A percentile compares a stretch with the other conserved stretches of the same genome.
Evolutionary conservation across 2,113 vertebrate genomes (phyloP).

Genomic region (Sinosuthora webbiana): DNA sequence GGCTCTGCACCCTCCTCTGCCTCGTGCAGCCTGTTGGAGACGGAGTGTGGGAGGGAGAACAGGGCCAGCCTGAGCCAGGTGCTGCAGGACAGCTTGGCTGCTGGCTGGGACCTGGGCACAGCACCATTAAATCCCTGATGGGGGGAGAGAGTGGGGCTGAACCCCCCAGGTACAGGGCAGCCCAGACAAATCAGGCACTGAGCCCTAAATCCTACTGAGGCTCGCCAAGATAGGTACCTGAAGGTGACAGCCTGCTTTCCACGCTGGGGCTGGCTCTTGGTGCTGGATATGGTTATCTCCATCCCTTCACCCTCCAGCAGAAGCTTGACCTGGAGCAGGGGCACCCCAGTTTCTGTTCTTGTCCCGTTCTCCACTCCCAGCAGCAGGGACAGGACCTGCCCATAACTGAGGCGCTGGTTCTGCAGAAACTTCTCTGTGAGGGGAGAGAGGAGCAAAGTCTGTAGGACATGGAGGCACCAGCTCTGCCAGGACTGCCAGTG

Average conservation of each 20-base stretch:
- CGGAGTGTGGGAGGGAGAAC: not conserved
- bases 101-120: rapidly evolving
- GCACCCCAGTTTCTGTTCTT: not conserved
- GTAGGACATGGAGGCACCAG: not conserved
- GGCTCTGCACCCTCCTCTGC: conserved; percentile 59
- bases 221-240: conserved; percentile 38
- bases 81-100: not conserved
- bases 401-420: conserved; percentile 82
- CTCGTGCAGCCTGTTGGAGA: conserved; percentile 80
- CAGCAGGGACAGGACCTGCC: conserved; percentile 80
- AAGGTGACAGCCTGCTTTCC: conserved; percentile 66
- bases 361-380: conserved; percentile 63
- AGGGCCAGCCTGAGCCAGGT: not conserved
- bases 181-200: not conserved
- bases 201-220: not conserved
- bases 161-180: not conserved
- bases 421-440: conserved; percentile 84
- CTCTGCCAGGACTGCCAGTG: not conserved
- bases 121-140: rapidly evolving
- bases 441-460: not conserved
- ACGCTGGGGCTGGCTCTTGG: not conserved
- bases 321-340: conserved; percentile 62
- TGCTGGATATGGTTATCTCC: conserved; percentile 49
- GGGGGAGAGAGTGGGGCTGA: not conserved
- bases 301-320: conserved; percentile 80